phyloP scores from a whole-genome alignment of 2,888 invertebrate species.

The Euzetes globulus region DNA sequence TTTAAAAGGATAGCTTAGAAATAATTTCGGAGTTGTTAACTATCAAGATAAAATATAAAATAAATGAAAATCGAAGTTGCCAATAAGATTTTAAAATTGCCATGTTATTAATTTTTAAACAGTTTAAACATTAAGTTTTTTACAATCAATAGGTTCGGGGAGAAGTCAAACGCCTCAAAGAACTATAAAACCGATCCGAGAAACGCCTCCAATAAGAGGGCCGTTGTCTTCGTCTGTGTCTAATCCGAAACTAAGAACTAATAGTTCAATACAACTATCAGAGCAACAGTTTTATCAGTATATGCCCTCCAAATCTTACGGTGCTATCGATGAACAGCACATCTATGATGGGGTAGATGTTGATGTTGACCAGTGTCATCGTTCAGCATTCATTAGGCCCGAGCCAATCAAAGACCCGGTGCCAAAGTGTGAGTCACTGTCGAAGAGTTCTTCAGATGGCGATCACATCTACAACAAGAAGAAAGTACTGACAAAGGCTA shows the following conservation, averaged over 20 bases:
- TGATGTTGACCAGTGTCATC: background rate
- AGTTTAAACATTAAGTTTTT: too few relatives aligned
- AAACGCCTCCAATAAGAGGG: background rate
- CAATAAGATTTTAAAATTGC: too few relatives aligned
- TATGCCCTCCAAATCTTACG: background rate
- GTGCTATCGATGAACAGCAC: slow-evolving; percentile 17
- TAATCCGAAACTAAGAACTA: background rate
- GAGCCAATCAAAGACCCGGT: slow-evolving; percentile 37
- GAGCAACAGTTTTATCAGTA: background rate
- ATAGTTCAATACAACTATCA: background rate
- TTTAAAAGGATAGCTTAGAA: too few relatives aligned
- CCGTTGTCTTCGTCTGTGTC: background rate
- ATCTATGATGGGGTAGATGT: slow-evolving; percentile 37
- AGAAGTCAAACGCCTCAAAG: slow-evolving; percentile 8
- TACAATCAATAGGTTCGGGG: background rate
- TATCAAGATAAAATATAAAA: too few relatives aligned
- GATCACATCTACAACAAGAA: slow-evolving; percentile 43
- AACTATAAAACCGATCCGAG: background rate
- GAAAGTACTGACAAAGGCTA: slow-evolving; percentile 46
- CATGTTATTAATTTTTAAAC: too few relatives aligned
- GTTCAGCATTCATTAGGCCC: slow-evolving; percentile 35
- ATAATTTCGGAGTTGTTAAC: too few relatives aligned
- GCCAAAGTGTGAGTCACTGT: slow-evolving; percentile 46
- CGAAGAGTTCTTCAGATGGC: slow-evolving; percentile 47
- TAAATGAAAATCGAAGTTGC: too few relatives aligned